A percentile compares a stretch with the other conserved stretches of the same genome.
Evolutionary conservation across 2,888 invertebrate species (phyloP).

Genomic region (Luffia ferchaultella): DNA sequence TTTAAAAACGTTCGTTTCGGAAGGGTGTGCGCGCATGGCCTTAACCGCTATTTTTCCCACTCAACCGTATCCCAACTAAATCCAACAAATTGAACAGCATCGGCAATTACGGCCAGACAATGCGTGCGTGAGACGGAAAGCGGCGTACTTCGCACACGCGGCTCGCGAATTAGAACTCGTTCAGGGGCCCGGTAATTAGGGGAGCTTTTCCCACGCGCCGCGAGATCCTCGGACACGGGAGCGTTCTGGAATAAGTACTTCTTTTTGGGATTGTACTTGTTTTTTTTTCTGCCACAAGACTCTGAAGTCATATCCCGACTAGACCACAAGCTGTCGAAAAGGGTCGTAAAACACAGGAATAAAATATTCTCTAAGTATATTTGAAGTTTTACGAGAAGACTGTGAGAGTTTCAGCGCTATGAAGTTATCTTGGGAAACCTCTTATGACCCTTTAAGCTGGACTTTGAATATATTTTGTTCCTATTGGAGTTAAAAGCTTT

Average conservation of each 20-base stretch:
- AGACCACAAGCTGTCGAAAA: no score
- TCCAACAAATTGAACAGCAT: slow-evolving; percentile 34
- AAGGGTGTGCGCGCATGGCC: no score
- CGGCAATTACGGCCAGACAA: slow-evolving; percentile 64
- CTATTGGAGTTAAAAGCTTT: no score
- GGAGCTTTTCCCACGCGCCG: slow-evolving; percentile 47
- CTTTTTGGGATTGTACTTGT: neutral
- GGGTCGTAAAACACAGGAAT: no score
- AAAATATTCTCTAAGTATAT: no score
- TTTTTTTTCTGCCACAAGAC: neutral
- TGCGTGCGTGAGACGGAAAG: slow-evolving; percentile 53
- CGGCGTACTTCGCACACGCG: slow-evolving; percentile 53
- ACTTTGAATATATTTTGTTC: no score
- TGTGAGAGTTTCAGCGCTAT: no score
- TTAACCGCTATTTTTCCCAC: neutral
- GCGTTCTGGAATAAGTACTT: neutral
- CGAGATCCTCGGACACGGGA: neutral
- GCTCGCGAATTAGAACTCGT: slow-evolving; percentile 61
- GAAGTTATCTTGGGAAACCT: no score
- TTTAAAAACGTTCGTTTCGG: no score
- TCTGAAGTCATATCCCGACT: no score
- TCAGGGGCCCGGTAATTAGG: slow-evolving; percentile 55
- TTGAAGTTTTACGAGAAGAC: no score
- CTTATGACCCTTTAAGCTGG: no score
- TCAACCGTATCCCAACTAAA: neutral